phyloP scores from a whole-genome alignment of 2,888 invertebrate species.

The Xestia sexstrigata region DNA sequence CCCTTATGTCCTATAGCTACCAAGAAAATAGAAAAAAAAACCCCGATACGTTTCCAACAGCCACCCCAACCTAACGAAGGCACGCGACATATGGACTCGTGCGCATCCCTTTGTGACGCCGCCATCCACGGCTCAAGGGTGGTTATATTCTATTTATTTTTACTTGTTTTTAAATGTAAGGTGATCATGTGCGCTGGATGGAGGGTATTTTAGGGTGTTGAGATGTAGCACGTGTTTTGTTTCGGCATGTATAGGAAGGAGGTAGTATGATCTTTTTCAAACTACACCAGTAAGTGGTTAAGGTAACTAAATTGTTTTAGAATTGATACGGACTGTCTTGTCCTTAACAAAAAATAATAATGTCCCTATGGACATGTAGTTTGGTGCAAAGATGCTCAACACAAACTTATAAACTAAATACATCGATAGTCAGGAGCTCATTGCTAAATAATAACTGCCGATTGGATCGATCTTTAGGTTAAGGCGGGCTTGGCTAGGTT shows the following conservation, averaged over 20 bases:
- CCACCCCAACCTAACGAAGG: conserved; percentile 62
- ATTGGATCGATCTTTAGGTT: no score
- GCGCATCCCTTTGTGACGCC: conserved; percentile 79
- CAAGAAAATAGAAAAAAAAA: conserved; percentile 50
- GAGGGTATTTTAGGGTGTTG: background rate
- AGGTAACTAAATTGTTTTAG: no score
- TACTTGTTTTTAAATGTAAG: conserved; percentile 52
- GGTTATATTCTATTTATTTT: conserved; percentile 63
- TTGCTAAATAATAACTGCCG: no score
- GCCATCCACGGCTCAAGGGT: conserved; percentile 62
- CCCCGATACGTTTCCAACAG: conserved; percentile 36
- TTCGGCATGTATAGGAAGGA: background rate
- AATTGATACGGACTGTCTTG: no score
- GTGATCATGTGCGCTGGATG: conserved; percentile 1
- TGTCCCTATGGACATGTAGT: background rate
- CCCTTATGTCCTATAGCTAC: conserved; percentile 36
- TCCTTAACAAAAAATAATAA: background rate
- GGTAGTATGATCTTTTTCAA: background rate
- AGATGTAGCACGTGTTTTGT: background rate
- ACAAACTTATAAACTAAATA: background rate
- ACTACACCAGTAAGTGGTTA: no score
- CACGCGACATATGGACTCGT: conserved; percentile 85
- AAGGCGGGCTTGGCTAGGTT: no score
- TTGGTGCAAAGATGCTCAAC: background rate
- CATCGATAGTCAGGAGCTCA: background rate